Evolutionary conservation across 2,797 vertebrate genomes (phyloP), one percentile per base, ranked within the genome.

Genomic region (Parambassis ranga): DNA sequence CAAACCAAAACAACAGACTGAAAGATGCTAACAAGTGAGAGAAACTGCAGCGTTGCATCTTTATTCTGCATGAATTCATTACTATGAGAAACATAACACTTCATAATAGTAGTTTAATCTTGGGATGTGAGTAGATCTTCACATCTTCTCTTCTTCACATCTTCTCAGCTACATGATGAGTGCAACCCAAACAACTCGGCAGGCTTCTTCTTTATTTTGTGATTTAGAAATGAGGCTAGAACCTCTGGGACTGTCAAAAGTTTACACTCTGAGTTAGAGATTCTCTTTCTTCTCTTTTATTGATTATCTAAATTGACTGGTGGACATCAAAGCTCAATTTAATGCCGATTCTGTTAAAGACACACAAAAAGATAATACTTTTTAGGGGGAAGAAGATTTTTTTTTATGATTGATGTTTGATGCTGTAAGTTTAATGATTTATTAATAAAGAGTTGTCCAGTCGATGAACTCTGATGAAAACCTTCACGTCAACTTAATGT

Each of bases 281-380:
- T 75, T 81, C 81, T 58, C 53, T 76, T 70, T 79, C 53, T 77
- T 81, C 65, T 76, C 57, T 68, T 70, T 67, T 57, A 79, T 81
- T 64, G 69, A 83, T 84, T 43, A 69, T 73, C 37, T 28, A 39
- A 44, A 57, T 57, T 41, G 56, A 65, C 44, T 43, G 22, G 0
- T 13, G 7, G 1, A 7, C 58, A 63, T 68, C 59, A 73, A 66
- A 69, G 72, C 57, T 55, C n/a, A 36, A 20, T 46, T 15, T 38
- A 30, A 48, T 41, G 18, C 9, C 31, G 1, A 41, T 28, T 19
- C 1, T 0, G 10, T 13, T 10, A 16, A 50, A 31, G n/a, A 8
- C 2, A 27, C 20, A 26, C 43, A 10, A 24, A 48, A 32, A n/a
- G n/a, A n/a, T n/a, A n/a, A n/a, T n/a, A n/a, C n/a, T n/a, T n/a